Evolutionary conservation across 2,888 invertebrate genomes (phyloP).

Genomic region (Trachelus iudaicus): DNA sequence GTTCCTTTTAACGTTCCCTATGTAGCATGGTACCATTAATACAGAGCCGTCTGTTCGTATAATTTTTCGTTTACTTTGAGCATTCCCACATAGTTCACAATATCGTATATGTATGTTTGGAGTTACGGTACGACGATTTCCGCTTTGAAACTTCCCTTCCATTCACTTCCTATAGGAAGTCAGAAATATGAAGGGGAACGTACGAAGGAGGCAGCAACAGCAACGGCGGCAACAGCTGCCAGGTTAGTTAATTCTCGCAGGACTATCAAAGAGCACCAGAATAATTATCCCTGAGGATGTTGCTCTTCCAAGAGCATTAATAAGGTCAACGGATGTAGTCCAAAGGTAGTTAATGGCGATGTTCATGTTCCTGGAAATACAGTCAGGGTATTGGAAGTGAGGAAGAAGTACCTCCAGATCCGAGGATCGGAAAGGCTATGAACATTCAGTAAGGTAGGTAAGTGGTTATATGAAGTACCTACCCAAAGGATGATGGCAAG

Average conservation of each 20-base stretch:
- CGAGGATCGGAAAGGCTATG: background rate
- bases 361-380: background rate
- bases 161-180: background rate
- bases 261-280: background rate
- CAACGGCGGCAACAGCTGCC: background rate
- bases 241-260: background rate
- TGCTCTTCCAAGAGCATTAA: background rate
- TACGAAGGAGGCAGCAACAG: background rate
- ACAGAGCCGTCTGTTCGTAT: background rate
- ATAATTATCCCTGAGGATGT: background rate
- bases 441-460: background rate
- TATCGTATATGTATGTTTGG: background rate
- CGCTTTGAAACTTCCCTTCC: background rate
- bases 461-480: background rate
- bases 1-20: background rate
- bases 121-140: background rate
- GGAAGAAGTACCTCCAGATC: background rate
- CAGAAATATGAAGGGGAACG: background rate
- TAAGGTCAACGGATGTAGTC: background rate
- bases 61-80: background rate
- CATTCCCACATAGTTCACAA: background rate
- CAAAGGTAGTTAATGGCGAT: background rate
- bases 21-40: background rate
- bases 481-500: background rate
- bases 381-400: background rate